A percentile compares a stretch with the other conserved stretches of the same genome.
Evolutionary conservation across 2,797 vertebrate genomes (phyloP).

Genomic region (Pseudocheirus occidentalis): DNA sequence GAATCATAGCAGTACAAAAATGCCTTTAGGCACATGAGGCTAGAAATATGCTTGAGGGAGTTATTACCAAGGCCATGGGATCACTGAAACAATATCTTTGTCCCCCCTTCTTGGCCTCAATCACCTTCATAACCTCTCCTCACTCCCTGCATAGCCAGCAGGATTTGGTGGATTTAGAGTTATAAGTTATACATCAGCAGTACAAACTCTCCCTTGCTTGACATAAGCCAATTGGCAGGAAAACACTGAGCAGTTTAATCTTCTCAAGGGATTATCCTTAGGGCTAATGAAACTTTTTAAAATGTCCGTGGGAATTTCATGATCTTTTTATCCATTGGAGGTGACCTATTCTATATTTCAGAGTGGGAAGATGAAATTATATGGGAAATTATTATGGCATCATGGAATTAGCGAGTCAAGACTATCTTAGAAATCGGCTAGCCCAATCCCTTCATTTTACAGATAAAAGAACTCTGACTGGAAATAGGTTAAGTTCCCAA

Average conservation of each 20-base stretch:
- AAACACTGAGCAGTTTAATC: conserved; percentile 68
- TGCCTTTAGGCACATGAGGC: conserved; percentile 72
- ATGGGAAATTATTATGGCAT: conserved; percentile 54
- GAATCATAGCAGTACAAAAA: conserved; percentile 69
- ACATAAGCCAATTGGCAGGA: conserved; percentile 52
- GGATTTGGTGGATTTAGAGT: conserved; percentile 44
- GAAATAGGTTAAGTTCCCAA: background rate
- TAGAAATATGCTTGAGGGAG: conserved; percentile 51
- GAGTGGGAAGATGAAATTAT: conserved; percentile 52
- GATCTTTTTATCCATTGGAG: conserved; percentile 69
- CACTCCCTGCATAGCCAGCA: conserved; percentile 24
- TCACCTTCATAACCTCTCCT: conserved; percentile 30
- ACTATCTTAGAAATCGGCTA: background rate
- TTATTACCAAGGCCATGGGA: conserved; percentile 58
- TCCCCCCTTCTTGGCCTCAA: background rate
- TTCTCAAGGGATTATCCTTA: conserved; percentile 76
- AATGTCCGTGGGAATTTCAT: conserved; percentile 76
- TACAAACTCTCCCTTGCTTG: conserved; percentile 2
- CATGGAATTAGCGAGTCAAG: background rate
- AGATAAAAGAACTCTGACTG: background rate
- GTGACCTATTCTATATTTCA: conserved; percentile 57
- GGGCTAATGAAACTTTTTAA: conserved; percentile 70
- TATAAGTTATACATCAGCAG: conserved; percentile 25
- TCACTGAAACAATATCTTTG: conserved; percentile 63
- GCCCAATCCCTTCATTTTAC: background rate